phyloP scores from a whole-genome alignment of 92 coral and sea anemone genomes.

The Actinostola sp. region DNA sequence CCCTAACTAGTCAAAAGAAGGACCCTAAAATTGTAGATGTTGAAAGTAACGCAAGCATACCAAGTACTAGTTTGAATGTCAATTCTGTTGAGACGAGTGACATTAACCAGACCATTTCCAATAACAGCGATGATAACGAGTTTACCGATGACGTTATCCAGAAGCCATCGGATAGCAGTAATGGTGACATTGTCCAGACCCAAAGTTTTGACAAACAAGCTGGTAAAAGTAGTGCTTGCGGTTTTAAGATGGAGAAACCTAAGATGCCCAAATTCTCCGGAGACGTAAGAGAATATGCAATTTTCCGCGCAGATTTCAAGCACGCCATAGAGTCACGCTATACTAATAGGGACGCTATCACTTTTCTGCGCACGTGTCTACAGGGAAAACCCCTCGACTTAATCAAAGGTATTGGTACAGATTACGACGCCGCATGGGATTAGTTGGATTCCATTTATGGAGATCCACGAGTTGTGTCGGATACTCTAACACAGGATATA shows the following conservation, averaged over 20 bases:
- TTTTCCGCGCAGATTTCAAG: constrained; percentile 61
- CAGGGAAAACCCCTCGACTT: constrained; percentile 50
- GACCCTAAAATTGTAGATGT: not conserved
- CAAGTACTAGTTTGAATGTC: too few species aligned
- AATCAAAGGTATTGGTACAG: constrained; percentile 60
- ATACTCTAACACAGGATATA: constrained; percentile 68
- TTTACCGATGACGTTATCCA: not conserved
- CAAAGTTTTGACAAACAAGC: not conserved
- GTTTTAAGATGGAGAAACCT: constrained; percentile 61
- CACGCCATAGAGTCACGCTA: constrained; percentile 52
- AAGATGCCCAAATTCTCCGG: constrained; percentile 63
- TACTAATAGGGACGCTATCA: constrained; percentile 52
- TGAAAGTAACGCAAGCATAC: not conserved
- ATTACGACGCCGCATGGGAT: constrained; percentile 66
- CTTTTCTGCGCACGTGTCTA: constrained; percentile 41
- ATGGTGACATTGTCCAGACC: not conserved
- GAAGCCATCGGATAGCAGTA: not conserved
- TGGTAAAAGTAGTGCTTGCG: constrained; percentile 4
- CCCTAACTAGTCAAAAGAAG: too few species aligned
- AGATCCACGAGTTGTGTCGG: constrained; percentile 53
- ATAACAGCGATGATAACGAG: not conserved
- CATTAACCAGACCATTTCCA: constrained; percentile 8
- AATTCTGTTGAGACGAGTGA: too few species aligned
- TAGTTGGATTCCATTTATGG: constrained; percentile 67
- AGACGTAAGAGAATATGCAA: constrained; percentile 47